Base-by-base conservation (phyloP, 2,113 vertebrate genomes). In the Prolemur simus region DNA sequence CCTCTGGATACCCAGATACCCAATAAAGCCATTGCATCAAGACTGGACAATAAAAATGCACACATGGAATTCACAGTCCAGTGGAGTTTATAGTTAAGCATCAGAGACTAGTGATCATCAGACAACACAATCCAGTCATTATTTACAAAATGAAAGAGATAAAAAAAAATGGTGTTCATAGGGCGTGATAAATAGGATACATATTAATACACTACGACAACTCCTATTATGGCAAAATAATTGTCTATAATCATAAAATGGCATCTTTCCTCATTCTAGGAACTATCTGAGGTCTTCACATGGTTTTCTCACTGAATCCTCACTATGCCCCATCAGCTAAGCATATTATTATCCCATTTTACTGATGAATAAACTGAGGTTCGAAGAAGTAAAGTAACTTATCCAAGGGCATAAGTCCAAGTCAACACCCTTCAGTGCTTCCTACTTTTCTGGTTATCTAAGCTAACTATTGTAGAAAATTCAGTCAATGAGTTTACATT, bases 371-470 rank as follows among this genome's bases (percentile, higher is more conserved):
- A 94, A 92, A 90, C 69, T 89, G 37, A 90, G 20, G 17, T 60
- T 85, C 71, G 93, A 78, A 90, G n/a, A 60, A 87, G 10, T 52
- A 47, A 76, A 74, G 45, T 52, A 76, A 74, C 9, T 84, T 84
- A 17, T 47, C 71, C 78, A 84, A 94, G 42, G 37, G 20, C 32
- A 42, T 54, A 82, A 54, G n/a, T 56, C 45, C 20, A 60, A 54
- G 25, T 52, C 83, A 87, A 74, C 12, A 78, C 1, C 23, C 66
- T 87, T 95, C 54, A 56, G 23, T 23, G 25, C 68, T 91, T 94
- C 58, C 37, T 76, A n/a, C 49, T 94, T 96, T 89, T 56, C 87
- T 89, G 82, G 54, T 74, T 47, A 74, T 32, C 49, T 87, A 73
- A 86, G 5, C 2, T 74, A 94, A 58, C 23, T 73, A 86, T 68